Conservation (phyloP, 2,888 invertebrate species). For the Atethmia centrago region DNA sequence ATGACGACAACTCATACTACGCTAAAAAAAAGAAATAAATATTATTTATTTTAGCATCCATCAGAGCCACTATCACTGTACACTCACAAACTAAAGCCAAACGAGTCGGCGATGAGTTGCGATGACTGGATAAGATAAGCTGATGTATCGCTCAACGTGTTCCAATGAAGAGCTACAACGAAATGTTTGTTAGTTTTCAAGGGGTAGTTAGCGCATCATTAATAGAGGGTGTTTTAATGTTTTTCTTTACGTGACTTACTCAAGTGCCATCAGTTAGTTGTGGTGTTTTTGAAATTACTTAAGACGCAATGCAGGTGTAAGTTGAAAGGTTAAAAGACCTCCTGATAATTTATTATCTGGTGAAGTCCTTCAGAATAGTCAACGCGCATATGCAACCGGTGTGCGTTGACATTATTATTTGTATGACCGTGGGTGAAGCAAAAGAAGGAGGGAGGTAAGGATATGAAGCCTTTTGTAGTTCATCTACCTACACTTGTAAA, state of each 20-base stretch:
- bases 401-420: not conserved
- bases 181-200: constrained; percentile 39
- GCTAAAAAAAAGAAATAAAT: no score
- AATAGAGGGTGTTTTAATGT: constrained; percentile 14
- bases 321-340: not conserved
- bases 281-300: not conserved
- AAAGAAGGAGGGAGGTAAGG: not conserved
- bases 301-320: not conserved
- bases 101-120: constrained; percentile 69
- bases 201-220: constrained; percentile 21
- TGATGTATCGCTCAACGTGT: constrained; percentile 56
- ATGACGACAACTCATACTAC: no score
- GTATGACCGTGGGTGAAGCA: not conserved
- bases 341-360: not conserved
- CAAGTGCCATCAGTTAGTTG: not conserved
- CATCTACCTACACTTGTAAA: not conserved
- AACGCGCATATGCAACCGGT: not conserved
- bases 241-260: not conserved
- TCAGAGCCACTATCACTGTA: constrained; percentile 48
- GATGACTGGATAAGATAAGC: constrained; percentile 74
- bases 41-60: not conserved
- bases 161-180: constrained; percentile 48
- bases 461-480: not conserved
- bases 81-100: constrained; percentile 60
- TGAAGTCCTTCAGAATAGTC: not conserved